Conservation (phyloP, 2,797 vertebrate genomes). For the Neopelma chrysocephalum region DNA sequence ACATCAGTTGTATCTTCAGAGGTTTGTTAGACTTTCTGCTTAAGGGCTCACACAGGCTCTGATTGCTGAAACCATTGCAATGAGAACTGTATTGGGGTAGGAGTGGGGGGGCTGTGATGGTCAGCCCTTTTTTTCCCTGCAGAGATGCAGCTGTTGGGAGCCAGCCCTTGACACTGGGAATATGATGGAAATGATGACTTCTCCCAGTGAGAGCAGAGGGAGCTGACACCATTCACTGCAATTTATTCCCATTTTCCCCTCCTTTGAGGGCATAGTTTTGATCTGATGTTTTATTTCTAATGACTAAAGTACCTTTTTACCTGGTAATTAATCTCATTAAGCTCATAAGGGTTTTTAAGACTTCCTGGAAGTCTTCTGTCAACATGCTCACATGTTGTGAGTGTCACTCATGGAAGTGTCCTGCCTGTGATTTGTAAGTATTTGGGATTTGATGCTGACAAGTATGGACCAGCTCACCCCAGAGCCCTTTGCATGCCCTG, state of each 20-base stretch:
- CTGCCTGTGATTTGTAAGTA: neutral
- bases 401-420: neutral
- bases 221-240: neutral
- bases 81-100: neutral
- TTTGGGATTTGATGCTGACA: neutral
- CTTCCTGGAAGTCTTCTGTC: neutral
- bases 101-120: neutral
- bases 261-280: neutral
- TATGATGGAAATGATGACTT: neutral
- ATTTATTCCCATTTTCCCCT: neutral
- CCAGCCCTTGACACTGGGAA: neutral
- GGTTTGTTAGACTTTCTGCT: neutral
- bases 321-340: neutral
- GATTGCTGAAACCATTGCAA: neutral
- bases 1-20: neutral
- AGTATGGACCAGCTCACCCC: neutral
- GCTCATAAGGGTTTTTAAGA: neutral
- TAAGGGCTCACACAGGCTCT: neutral
- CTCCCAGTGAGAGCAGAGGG: neutral
- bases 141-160: neutral
- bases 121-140: neutral
- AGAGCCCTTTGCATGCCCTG: neutral
- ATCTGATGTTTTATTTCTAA: neutral
- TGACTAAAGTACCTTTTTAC: neutral
- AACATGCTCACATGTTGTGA: neutral